Evolutionary conservation across 2,113 vertebrate species (phyloP).

Genomic region (Oryctolagus cuniculus): DNA sequence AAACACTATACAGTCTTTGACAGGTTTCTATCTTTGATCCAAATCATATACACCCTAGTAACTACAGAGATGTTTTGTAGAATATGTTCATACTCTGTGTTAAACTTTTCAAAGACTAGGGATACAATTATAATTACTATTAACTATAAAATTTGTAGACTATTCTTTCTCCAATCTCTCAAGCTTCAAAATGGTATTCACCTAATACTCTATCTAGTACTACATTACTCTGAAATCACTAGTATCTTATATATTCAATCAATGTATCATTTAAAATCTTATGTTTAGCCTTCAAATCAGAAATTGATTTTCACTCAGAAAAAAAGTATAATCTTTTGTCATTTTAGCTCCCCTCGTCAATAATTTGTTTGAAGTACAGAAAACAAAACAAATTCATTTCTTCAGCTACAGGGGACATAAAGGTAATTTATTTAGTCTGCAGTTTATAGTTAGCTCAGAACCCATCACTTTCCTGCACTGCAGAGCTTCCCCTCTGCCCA

Average conservation of each 20-base stretch:
- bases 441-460: conserved; percentile 19
- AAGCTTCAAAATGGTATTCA: conserved; percentile 33
- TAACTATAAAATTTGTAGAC: too few relatives aligned
- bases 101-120: background rate
- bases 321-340: background rate
- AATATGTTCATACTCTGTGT: background rate
- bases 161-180: background rate
- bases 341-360: background rate
- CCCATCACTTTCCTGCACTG: background rate
- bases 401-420: background rate
- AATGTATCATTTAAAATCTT: conserved; percentile 24
- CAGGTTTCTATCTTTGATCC: background rate
- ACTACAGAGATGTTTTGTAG: background rate
- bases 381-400: conserved; percentile 24
- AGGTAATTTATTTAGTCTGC: background rate
- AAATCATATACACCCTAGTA: background rate
- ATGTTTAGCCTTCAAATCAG: background rate
- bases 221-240: background rate
- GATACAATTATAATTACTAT: background rate
- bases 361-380: background rate
- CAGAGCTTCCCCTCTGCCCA: conserved; percentile 5
- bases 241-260: background rate
- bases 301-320: background rate
- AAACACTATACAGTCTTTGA: background rate
- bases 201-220: background rate